These are phyloP conservation scores for Herpetotheres cachinnans DNA, from an alignment of 2,113 vertebrate genomes.

Conservation along the genomic window DNA sequence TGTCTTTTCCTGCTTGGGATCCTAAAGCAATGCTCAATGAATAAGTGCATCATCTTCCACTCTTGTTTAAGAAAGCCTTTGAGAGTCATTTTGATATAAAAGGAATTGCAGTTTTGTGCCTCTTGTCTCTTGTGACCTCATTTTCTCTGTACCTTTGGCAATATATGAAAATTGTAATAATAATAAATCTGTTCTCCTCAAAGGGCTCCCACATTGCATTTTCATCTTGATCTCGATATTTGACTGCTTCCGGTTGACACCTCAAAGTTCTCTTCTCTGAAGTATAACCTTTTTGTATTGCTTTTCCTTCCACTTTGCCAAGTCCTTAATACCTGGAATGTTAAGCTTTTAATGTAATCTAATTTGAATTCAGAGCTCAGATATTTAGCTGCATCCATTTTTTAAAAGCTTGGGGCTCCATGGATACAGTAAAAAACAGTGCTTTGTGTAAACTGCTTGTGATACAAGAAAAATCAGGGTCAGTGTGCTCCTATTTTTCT, in stretches of 20 bases:
- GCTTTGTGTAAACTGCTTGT: not conserved
- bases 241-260: not conserved
- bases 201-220: not conserved
- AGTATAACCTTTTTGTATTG: not conserved
- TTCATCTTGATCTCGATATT: not conserved
- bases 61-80: slow-evolving; percentile 6
- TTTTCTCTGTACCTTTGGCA: slow-evolving; percentile 22
- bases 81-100: slow-evolving; percentile 2
- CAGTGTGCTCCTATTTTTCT: not conserved
- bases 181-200: not conserved
- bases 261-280: not conserved
- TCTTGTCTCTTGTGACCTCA: not conserved
- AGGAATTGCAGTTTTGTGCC: slow-evolving; percentile 2
- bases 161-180: not conserved
- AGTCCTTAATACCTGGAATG: not conserved
- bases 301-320: not conserved
- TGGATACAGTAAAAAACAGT: not conserved
- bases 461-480: not conserved
- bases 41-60: not conserved
- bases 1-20: not conserved
- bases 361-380: not conserved
- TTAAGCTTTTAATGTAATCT: not conserved
- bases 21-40: not conserved
- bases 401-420: not conserved
- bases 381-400: not conserved